These are phyloP conservation scores for Nicator chloris DNA, from an alignment of 2,113 vertebrate genomes.

Conservation along the genomic window DNA sequence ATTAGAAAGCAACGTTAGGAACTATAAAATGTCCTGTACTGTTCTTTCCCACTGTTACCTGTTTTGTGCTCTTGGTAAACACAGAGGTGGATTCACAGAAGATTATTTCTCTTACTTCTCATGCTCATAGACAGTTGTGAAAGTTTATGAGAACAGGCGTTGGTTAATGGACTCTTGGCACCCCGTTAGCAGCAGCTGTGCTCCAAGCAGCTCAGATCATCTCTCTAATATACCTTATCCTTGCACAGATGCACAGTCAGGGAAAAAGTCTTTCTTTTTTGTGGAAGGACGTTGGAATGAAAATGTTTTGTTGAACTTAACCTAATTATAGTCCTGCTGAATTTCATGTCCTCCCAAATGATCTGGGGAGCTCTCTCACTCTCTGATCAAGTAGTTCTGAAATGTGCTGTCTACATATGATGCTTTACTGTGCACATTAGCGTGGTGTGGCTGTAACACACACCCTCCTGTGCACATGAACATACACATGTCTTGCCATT, in stretches of 20 bases:
- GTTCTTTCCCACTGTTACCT: neutral
- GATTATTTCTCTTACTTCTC: neutral
- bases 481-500: neutral
- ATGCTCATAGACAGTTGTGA: neutral
- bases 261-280: neutral
- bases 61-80: neutral
- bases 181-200: neutral
- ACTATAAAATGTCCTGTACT: neutral
- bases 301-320: neutral
- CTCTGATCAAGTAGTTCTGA: neutral
- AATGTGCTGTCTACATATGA: neutral
- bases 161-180: neutral
- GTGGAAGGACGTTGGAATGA: neutral
- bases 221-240: neutral
- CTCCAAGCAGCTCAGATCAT: neutral
- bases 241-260: neutral
- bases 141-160: neutral
- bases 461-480: neutral
- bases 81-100: neutral
- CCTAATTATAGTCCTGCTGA: neutral
- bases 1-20: neutral
- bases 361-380: neutral
- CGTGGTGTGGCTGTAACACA: neutral
- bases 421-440: neutral
- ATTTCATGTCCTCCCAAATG: neutral